Percentiles rank a stretch among this genome's conserved stretches.
These are phyloP conservation scores for Agrilus planipennis DNA, from an alignment of 1,140 invertebrate genomes.

Conservation along the genomic window DNA sequence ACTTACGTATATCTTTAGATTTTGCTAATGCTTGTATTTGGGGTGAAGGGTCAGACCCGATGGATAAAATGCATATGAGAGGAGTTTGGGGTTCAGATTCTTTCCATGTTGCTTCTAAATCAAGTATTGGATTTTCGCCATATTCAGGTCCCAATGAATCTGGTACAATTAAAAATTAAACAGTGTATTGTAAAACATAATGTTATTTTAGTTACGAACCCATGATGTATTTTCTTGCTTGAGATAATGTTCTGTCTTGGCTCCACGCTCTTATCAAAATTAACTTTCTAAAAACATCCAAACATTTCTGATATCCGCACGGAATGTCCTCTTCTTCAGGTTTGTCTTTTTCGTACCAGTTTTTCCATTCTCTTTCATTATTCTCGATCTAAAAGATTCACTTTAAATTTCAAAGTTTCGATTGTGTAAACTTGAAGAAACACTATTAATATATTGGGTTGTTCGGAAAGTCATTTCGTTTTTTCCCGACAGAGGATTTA, in stretches of 20 bases:
- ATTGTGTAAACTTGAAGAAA: too few species aligned
- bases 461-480: too few species aligned
- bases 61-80: conserved; percentile 85
- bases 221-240: conserved; percentile 81
- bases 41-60: conserved; percentile 91
- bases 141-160: conserved; percentile 84
- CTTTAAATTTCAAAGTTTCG: too few species aligned
- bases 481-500: too few species aligned
- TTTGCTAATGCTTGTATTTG: conserved; percentile 83
- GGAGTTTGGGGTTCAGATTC: conserved; percentile 83
- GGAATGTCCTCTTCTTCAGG: conserved; percentile 87
- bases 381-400: conserved; percentile 52
- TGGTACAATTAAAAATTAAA: conserved; percentile 22
- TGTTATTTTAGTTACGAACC: conserved; percentile 35
- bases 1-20: conserved; percentile 69
- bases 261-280: conserved; percentile 89
- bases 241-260: conserved; percentile 87
- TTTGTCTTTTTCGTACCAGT: conserved; percentile 90
- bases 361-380: conserved; percentile 81
- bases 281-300: conserved; percentile 84
- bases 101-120: conserved; percentile 78
- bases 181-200: not conserved
- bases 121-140: conserved; percentile 83
- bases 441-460: too few species aligned
- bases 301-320: conserved; percentile 75